Base-by-base conservation (phyloP, 1,140 invertebrate genomes). In the Lepeophtheirus salmonis region DNA sequence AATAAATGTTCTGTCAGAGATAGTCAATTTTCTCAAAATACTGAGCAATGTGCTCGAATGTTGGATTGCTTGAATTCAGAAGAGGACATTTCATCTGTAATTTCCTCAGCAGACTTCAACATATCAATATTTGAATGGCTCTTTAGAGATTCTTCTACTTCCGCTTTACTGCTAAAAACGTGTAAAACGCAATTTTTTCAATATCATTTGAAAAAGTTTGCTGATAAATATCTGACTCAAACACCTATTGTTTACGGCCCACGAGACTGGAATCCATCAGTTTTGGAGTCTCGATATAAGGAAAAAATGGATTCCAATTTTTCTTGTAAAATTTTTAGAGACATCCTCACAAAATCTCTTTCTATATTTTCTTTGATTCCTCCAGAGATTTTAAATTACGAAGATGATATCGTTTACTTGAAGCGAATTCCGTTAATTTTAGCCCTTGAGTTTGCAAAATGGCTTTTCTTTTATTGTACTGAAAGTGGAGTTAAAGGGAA, bases 31-130 rank as follows among this genome's bases (percentile, higher is more conserved):
- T n/a, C 6, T 6, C 30, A 41, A n/a, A n/a, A 41, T n/a, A 41
- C 30, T 6, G n/a, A 41, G 30, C 30, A 41, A n/a, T 57, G 55
- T 57, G 55, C 55, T 6, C 16, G 25, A 6, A 26, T 57, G 17
- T 41, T 57, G 26, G 13, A 17, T 3, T 17, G 17, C 10, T 20
- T 57, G n/a, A 25, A 57, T 4, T 26, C 16, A 3, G 55, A 52
- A 16, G 50, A 57, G 2, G 55, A 26, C 16, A 57, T 57, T 3
- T 17, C 17, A 23, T 14, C 21, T 4, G 17, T 57, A 14, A 24
- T 57, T 17, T 16, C 23, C 23, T 25, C 17, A 16, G 17, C 21
- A 4, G 55, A 57, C 30, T 50, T 57, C 22, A 57, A 41, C 4
- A n/a, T 30, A 2, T 12, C 23, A 17, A 25, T 57, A 17, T 21